Percentiles rank a stretch among this genome's conserved stretches.
Evolutionary conservation across 2,888 invertebrate species (phyloP).

Genomic region (Pterostichus madidus): DNA sequence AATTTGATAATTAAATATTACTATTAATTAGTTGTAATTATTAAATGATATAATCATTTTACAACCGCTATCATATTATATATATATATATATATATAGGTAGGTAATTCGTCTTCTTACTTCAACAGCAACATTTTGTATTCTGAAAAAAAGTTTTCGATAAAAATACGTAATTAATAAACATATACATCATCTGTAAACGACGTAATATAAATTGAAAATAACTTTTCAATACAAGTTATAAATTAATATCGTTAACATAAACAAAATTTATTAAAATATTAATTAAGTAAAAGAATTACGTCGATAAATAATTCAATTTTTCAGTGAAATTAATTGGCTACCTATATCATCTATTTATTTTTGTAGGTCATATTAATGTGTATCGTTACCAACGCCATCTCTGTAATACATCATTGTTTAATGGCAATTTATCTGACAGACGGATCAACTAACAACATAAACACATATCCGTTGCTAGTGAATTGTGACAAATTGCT

Average conservation of each 20-base stretch:
- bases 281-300: not conserved
- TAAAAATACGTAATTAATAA: constrained; percentile 7
- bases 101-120: too few species aligned
- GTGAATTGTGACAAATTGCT: constrained; percentile 30
- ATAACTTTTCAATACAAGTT: not conserved
- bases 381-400: not conserved
- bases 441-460: constrained; percentile 30
- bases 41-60: too few species aligned
- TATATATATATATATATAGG: too few species aligned
- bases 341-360: not conserved
- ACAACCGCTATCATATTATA: too few species aligned
- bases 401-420: constrained; percentile 26
- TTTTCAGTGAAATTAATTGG: not conserved
- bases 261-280: not conserved
- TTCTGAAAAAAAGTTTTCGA: not conserved
- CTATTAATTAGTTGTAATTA: too few species aligned
- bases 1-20: too few species aligned
- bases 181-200: constrained; percentile 18
- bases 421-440: constrained; percentile 44
- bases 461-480: constrained; percentile 21
- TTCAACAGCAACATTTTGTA: too few species aligned
- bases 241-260: not conserved
- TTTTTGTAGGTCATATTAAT: not conserved
- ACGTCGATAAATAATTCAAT: not conserved
- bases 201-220: constrained; percentile 18